Conservation (phyloP, 2,113 vertebrate species). For the Percopsis transmontana region DNA sequence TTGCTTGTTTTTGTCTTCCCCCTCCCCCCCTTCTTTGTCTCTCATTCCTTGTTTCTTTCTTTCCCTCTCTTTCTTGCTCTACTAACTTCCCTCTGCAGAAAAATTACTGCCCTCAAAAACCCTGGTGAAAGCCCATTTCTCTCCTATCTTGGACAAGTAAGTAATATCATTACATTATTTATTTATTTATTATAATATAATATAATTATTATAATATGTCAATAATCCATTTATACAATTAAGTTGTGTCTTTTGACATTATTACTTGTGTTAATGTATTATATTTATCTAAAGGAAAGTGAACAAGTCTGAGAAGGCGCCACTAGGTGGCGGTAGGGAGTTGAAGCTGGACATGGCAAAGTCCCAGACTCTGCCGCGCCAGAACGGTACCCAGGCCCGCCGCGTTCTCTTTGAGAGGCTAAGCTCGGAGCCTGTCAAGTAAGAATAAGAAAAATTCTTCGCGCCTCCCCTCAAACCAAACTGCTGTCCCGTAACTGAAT, state of each 20-base stretch:
- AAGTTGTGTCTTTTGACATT: background rate
- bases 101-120: conserved; percentile 75
- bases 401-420: conserved; percentile 87
- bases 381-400: conserved; percentile 80
- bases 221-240: background rate
- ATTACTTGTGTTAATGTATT: background rate
- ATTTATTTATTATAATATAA: background rate
- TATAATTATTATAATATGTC: background rate
- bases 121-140: conserved; percentile 66
- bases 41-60: background rate
- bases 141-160: conserved; percentile 66
- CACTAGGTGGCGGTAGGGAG: conserved; percentile 61
- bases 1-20: background rate
- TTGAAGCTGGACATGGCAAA: conserved; percentile 80
- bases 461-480: background rate
- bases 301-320: conserved; percentile 47
- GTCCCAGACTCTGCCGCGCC: conserved; percentile 84
- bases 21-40: background rate
- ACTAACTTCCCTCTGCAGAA: conserved; percentile 64
- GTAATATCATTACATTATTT: conserved; percentile 3
- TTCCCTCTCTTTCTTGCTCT: background rate
- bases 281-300: conserved; percentile 45
- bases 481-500: accelerated
- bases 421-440: conserved; percentile 85
- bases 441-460: conserved; percentile 7